These are phyloP conservation scores for Xylophagus ater DNA, from an alignment of 2,888 invertebrate species.

Conservation along the genomic window DNA sequence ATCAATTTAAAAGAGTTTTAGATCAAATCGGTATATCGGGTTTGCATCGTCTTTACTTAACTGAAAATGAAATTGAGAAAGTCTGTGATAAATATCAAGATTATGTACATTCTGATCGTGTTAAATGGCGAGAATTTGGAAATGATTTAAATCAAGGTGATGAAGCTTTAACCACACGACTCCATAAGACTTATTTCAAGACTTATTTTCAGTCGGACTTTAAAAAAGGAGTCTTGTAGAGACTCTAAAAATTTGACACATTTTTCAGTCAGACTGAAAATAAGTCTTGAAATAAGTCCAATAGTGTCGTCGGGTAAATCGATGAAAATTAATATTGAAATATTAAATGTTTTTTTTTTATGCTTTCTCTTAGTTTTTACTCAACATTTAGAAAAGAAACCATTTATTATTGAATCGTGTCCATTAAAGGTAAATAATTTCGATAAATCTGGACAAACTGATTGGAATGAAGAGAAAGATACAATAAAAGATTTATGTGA, in stretches of 20 bases:
- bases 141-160: conserved; percentile 68
- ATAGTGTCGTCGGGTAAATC: not conserved
- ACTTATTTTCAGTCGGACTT: too few species aligned
- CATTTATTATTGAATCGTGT: conserved; percentile 44
- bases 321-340: not conserved
- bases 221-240: too few species aligned
- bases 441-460: conserved; percentile 39
- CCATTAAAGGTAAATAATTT: conserved; percentile 45
- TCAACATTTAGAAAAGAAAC: conserved; percentile 56
- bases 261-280: too few species aligned
- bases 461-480: conserved; percentile 39
- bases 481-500: conserved; percentile 45
- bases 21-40: conserved; percentile 54
- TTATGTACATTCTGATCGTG: conserved; percentile 53
- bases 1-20: conserved; percentile 60
- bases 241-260: too few species aligned
- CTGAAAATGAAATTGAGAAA: conserved; percentile 50
- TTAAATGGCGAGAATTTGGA: conserved; percentile 67
- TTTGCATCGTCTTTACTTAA: conserved; percentile 45
- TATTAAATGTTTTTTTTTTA: not conserved
- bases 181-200: too few species aligned
- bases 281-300: too few species aligned
- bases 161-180: too few species aligned
- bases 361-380: conserved; percentile 45
- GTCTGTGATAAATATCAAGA: conserved; percentile 58